Base-by-base conservation (phyloP, 1,140 invertebrate species). In the Eupristina koningsbergeri region DNA sequence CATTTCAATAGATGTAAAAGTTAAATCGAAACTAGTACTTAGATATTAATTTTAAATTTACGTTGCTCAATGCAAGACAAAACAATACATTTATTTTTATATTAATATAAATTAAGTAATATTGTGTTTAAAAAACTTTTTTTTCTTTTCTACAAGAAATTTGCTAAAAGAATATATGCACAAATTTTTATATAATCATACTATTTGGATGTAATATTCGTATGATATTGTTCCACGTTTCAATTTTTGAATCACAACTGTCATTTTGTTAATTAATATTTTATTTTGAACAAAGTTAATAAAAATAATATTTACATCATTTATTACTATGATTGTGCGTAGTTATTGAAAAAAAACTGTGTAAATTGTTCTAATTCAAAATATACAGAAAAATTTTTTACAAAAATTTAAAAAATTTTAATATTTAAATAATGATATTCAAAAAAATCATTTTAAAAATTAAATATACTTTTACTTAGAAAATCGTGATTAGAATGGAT, bases 41-140 rank as follows among this genome's bases (percentile, higher is more conserved):
- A 82, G 73, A 77, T 82, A 76, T 82, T 76, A 82, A 61, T 67
- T 71, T 75, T 75, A 81, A 81, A 41, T 5, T 74, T 81, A 75
- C 13, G 31, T 75, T 26, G 17, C 19, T 81, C 17, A 47, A 75
- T 76, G 22, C 8, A 82, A 82, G 39, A 45, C 45, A 34, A 53
- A n/a, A n/a, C n/a, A n/a, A n/a, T n/a, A n/a, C n/a, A n/a, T n/a
- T n/a, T n/a, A n/a, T n/a, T n/a, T n/a, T n/a, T n/a, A n/a, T n/a
- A n/a, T n/a, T n/a, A n/a, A n/a, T n/a, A n/a, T n/a, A n/a, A n/a
- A 76, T 17, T 31, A 74, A 41, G 26, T 29, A 63, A 64, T 47
- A 8, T 76, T 31, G 50, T 15, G 39, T 81, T 64, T 19, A 64
- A 29, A 26, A 71, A 47, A 22, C 41, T 69, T 69, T 29, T 58